Evolutionary conservation across 1,140 invertebrate species (phyloP), one percentile per base, ranked within the genome.

Genomic region (Drosophila carrolli): DNA sequence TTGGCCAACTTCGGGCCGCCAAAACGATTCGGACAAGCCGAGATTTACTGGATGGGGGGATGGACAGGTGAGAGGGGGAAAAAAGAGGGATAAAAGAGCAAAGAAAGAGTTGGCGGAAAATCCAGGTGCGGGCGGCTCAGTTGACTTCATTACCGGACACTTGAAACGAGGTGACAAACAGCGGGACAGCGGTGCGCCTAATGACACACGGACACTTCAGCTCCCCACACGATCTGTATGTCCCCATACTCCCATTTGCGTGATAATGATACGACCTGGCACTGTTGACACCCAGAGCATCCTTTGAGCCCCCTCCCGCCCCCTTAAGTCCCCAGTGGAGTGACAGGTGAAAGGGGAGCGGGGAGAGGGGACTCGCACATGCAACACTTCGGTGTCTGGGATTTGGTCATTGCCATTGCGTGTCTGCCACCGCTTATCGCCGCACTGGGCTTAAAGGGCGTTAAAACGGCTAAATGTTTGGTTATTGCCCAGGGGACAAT

Each of bases 61-160:
- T 41, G 55, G 62, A 56, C 63, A 71, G 63, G 67, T 70, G 23
- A 23, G 19, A n/a, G 19, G 23, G 50, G 29, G 19, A 27, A 40
- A 14, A 32, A 19, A 13, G 59, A 16, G 47, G 29, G 14, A 37
- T 60, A 23, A 11, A 32, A 32, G 29, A 32, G 29, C 29, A 41
- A 62, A 57, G 60, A 48, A 37, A 38, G 50, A 53, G 50, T 6
- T n/a, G 7, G 48, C 2, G 16, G 32, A 48, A 55, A 44, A 37
- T 63, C 68, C 79, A 75, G 51, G 75, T 88, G 65, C 78, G 81
- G 83, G 75, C 75, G 67, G 61, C 65, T 50, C 66, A 68, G 82
- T 86, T 88, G 82, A 86, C 82, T 86, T 86, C 82, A 86, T 86
- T 86, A 86, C 79, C 74, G 79, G 82, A 85, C 82, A 85, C 82